Percentiles rank a stretch among this genome's conserved stretches.
phyloP scores from a whole-genome alignment of 2,113 vertebrate species.

The Erythrolamprus reginae region DNA sequence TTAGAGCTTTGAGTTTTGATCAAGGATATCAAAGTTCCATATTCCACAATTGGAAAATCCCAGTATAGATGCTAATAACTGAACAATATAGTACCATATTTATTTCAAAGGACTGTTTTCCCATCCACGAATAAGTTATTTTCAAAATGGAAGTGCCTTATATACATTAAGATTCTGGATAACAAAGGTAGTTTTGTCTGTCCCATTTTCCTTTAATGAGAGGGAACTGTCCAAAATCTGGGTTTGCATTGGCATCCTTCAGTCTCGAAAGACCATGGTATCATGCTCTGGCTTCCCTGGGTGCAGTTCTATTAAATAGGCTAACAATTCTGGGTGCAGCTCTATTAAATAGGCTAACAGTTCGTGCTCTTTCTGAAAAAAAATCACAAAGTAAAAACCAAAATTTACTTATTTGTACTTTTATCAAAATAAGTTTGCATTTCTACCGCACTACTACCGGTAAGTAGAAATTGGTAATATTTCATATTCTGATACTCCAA shows the following conservation, averaged over 20 bases:
- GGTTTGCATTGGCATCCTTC: too few species aligned
- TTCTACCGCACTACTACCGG: background rate
- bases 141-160: background rate
- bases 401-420: background rate
- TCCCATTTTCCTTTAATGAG: background rate
- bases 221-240: background rate
- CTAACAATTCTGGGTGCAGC: background rate
- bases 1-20: background rate
- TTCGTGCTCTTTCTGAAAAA: background rate
- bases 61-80: background rate
- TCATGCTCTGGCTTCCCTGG: too few species aligned
- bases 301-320: too few species aligned
- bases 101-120: background rate
- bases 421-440: background rate
- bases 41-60: background rate
- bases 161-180: background rate
- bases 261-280: too few species aligned
- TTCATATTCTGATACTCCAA: background rate
- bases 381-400: background rate
- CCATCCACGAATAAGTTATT: background rate
- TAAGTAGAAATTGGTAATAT: background rate
- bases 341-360: background rate
- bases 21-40: background rate
- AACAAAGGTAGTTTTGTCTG: background rate
- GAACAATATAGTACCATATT: background rate